phyloP scores from a whole-genome alignment of 1,140 invertebrate genomes.

The Acyrthosiphon pisum region DNA sequence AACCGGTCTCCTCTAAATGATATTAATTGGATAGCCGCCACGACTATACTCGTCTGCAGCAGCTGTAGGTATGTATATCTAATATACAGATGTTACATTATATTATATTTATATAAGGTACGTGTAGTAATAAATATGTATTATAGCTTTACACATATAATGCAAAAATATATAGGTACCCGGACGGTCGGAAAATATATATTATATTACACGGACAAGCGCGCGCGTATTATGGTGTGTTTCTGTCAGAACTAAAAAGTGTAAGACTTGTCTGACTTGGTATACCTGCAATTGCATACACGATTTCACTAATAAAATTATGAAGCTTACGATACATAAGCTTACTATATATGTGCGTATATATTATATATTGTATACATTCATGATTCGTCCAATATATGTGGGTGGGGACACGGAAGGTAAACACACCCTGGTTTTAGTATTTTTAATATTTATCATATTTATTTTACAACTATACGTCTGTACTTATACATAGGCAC shows the following conservation, averaged over 20 bases:
- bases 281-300: neutral
- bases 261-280: neutral
- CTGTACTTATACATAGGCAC: neutral
- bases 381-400: too few relatives aligned
- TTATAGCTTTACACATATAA: slow-evolving; percentile 2
- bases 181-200: neutral
- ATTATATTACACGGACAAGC: neutral
- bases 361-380: too few relatives aligned
- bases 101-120: slow-evolving; percentile 26
- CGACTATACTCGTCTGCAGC: neutral
- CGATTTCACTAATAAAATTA: neutral
- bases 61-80: neutral
- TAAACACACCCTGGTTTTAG: neutral
- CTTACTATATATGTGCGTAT: neutral
- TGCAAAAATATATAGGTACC: neutral
- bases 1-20: slow-evolving; percentile 41
- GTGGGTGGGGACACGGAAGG: neutral
- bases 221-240: neutral
- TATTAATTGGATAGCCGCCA: slow-evolving; percentile 33
- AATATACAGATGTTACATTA: neutral
- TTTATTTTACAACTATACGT: neutral
- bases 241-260: neutral
- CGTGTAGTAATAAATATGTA: neutral
- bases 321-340: neutral
- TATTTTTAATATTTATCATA: neutral